Evolutionary conservation across 2,888 invertebrate genomes (phyloP).

Genomic region (Proisotoma minuta): DNA sequence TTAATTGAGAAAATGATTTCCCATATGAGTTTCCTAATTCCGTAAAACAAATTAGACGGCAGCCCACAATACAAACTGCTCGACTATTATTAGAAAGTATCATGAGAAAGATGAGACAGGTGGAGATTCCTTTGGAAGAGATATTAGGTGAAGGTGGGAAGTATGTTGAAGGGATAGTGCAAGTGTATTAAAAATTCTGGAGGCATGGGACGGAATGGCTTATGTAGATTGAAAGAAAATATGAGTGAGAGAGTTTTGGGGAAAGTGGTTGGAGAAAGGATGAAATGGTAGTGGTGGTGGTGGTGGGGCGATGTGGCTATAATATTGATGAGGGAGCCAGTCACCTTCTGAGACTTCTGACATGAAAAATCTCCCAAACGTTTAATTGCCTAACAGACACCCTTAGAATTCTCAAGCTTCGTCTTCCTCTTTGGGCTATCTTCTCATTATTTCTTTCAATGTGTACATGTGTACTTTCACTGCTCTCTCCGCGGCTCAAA

Average conservation of each 20-base stretch:
- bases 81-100: too few species aligned
- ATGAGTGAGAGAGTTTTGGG: constrained; percentile 39
- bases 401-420: constrained; percentile 46
- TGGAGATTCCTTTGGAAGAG: constrained; percentile 4
- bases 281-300: constrained; percentile 28
- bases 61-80: too few species aligned
- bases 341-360: constrained; percentile 41
- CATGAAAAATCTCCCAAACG: constrained; percentile 47
- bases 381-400: constrained; percentile 48
- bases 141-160: neutral
- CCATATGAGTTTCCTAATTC: too few species aligned
- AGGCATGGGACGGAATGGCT: constrained; percentile 45
- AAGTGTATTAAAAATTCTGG: constrained; percentile 46
- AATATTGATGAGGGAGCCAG: constrained; percentile 47
- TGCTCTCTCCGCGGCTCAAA: constrained; percentile 9
- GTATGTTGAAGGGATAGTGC: neutral
- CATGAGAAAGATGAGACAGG: too few species aligned
- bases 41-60: too few species aligned
- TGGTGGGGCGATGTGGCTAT: constrained; percentile 44
- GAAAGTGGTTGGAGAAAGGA: constrained; percentile 12
- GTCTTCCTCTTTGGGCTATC: constrained; percentile 14
- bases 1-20: too few species aligned
- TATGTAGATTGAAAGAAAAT: constrained; percentile 49
- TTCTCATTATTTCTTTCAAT: constrained; percentile 10
- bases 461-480: constrained; percentile 8